Evolutionary conservation across 1,140 invertebrate species (phyloP).

Genomic region (Aphelenchoides besseyi): DNA sequence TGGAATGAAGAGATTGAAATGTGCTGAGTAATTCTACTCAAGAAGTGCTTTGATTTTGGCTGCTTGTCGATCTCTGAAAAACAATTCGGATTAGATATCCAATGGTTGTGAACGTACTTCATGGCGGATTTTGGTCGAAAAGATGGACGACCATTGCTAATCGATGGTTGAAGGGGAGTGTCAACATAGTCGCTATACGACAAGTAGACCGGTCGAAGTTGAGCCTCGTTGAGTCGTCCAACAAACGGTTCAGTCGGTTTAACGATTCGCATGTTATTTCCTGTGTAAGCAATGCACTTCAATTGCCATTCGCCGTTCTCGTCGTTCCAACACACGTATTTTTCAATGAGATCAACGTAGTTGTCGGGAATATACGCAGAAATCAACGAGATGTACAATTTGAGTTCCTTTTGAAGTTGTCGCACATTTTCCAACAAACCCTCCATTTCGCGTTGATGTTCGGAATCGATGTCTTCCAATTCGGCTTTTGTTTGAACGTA

Average conservation of each 20-base stretch:
- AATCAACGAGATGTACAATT: constrained; percentile 77
- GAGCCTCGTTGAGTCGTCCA: constrained; percentile 25
- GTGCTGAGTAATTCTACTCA: constrained; percentile 26
- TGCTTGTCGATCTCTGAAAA: constrained; percentile 52
- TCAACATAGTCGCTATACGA: constrained; percentile 46
- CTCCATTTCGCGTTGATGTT: constrained; percentile 94
- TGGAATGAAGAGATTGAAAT: background rate
- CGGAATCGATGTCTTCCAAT: constrained; percentile 80
- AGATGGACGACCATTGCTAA: constrained; percentile 7
- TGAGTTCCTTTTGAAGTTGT: constrained; percentile 82
- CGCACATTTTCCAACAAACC: constrained; percentile 85
- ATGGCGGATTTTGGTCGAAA: constrained; percentile 51
- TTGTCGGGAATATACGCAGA: constrained; percentile 86
- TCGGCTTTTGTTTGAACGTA: constrained; percentile 76
- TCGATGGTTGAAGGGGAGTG: constrained; percentile 18
- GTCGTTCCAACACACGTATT: constrained; percentile 92
- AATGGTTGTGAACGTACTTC: constrained; percentile 37
- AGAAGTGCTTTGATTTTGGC: constrained; percentile 48
- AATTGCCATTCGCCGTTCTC: constrained; percentile 97
- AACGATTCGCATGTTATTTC: constrained; percentile 83
- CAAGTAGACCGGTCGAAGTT: constrained; percentile 39
- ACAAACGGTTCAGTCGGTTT: constrained; percentile 24
- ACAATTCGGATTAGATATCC: background rate
- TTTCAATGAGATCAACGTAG: constrained; percentile 85
- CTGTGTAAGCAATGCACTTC: constrained; percentile 91